phyloP scores from a whole-genome alignment of 2,888 invertebrate genomes.

The Vanessa cardui region DNA sequence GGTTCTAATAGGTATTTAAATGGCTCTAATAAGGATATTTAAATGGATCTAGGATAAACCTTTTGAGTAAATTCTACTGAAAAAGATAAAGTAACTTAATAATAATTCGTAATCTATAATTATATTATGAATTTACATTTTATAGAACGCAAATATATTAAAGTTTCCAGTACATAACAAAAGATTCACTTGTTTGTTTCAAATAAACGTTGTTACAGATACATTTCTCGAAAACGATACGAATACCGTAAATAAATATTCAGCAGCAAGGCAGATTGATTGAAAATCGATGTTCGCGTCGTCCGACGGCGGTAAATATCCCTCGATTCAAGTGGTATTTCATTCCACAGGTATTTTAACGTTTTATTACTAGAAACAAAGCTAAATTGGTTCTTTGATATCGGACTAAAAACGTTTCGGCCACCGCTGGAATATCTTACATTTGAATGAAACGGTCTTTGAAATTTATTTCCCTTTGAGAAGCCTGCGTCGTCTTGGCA shows the following conservation, averaged over 20 bases:
- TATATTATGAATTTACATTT: too few relatives aligned
- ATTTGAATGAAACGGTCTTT: neutral
- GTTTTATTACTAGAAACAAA: neutral
- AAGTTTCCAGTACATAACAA: neutral
- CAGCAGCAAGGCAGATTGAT: conserved; percentile 10
- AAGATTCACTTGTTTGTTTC: neutral
- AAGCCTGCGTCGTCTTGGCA: neutral
- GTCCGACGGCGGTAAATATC: neutral
- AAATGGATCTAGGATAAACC: too few relatives aligned
- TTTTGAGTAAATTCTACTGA: too few relatives aligned
- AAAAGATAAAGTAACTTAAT: too few relatives aligned
- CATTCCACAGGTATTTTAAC: conserved; percentile 3
- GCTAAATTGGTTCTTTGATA: neutral
- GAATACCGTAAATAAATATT: conserved; percentile 14
- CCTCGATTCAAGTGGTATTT: neutral
- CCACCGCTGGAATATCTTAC: neutral
- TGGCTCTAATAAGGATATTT: too few relatives aligned
- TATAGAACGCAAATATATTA: too few relatives aligned
- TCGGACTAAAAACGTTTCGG: neutral
- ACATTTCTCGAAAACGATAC: conserved; percentile 4
- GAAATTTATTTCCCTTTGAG: neutral
- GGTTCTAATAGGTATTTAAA: too few relatives aligned
- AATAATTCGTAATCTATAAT: too few relatives aligned
- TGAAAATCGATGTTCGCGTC: conserved; percentile 14
- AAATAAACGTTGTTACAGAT: neutral